Evolutionary conservation across 23 tunicate species (phyloP).

Genomic region (Corella eumyota): DNA sequence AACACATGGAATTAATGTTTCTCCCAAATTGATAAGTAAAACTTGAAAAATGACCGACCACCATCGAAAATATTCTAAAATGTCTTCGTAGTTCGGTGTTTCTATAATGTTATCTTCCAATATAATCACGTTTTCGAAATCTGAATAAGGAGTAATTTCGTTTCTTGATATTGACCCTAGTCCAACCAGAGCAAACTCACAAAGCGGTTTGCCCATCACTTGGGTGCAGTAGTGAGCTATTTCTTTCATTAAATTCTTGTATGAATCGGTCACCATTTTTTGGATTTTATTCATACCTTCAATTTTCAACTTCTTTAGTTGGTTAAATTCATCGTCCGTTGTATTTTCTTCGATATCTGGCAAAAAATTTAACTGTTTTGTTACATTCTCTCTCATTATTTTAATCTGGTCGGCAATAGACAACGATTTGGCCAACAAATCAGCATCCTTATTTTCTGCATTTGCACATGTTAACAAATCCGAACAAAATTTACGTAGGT

Average conservation of each 20-base stretch:
- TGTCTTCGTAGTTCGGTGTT: background rate
- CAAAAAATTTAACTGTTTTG: background rate
- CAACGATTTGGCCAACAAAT: background rate
- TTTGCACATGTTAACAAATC: background rate
- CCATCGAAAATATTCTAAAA: slow-evolving; percentile 17
- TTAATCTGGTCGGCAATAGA: background rate
- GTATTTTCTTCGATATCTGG: background rate
- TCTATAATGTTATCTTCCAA: slow-evolving; percentile 16
- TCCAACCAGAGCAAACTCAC: slow-evolving; percentile 22
- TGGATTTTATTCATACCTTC: background rate
- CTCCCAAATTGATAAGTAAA: slow-evolving; percentile 14
- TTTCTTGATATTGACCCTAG: slow-evolving; percentile 20
- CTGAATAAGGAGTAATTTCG: slow-evolving; percentile 33
- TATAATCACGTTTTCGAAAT: slow-evolving; percentile 26
- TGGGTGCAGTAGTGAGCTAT: slow-evolving; percentile 1
- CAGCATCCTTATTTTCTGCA: background rate
- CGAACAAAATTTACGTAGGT: background rate
- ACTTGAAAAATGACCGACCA: slow-evolving; percentile 18
- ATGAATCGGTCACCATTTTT: background rate
- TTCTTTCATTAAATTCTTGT: slow-evolving; percentile 2
- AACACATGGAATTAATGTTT: slow-evolving; percentile 19
- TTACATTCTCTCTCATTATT: background rate
- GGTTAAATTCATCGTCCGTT: background rate
- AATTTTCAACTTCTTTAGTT: background rate
- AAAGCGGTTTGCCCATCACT: slow-evolving; percentile 14